phyloP scores from a whole-genome alignment of 2,888 invertebrate species.

The Hirtodrosophila confusa region DNA sequence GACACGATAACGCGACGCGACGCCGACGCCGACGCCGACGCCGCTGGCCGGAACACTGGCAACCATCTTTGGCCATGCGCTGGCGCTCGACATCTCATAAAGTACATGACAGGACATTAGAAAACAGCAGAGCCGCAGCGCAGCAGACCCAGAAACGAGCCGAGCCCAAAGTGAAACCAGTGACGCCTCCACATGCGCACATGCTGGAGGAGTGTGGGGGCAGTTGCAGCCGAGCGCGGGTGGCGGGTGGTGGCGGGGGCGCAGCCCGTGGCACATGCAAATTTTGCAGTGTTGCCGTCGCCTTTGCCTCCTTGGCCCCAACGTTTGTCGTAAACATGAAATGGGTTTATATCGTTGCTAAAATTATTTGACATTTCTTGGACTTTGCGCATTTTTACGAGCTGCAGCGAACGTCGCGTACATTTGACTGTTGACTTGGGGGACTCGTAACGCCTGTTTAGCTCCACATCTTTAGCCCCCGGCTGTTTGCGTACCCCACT shows the following conservation, averaged over 20 bases:
- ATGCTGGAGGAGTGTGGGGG: conserved; percentile 9
- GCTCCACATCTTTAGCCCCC: conserved; percentile 11
- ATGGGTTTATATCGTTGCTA: conserved; percentile 82
- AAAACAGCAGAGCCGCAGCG: conserved; percentile 64
- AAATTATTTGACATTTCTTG: conserved; percentile 83
- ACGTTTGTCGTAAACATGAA: conserved; percentile 80
- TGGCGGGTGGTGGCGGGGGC: conserved; percentile 1
- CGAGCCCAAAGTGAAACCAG: conserved; percentile 52
- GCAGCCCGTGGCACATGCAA: conserved; percentile 61
- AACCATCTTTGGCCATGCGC: conserved; percentile 77
- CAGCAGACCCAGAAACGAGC: conserved; percentile 37
- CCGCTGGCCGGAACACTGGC: conserved; percentile 42
- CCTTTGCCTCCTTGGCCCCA: conserved; percentile 24
- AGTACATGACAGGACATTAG: conserved; percentile 81
- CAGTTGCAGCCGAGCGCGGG: conserved; percentile 19
- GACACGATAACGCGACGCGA: conserved; percentile 74
- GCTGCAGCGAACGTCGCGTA: conserved; percentile 51
- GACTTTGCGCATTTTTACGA: conserved; percentile 79
- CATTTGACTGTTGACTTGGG: conserved; percentile 42
- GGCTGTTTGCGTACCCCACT: conserved; percentile 1
- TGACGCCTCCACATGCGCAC: conserved; percentile 63
- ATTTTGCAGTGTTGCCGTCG: conserved; percentile 50
- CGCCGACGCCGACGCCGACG: conserved; percentile 5
- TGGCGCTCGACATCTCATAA: conserved; percentile 80
- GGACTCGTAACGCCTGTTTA: conserved; percentile 34